These are phyloP conservation scores for Anastrepha obliqua DNA, from an alignment of 1,140 invertebrate species.

Conservation along the genomic window DNA sequence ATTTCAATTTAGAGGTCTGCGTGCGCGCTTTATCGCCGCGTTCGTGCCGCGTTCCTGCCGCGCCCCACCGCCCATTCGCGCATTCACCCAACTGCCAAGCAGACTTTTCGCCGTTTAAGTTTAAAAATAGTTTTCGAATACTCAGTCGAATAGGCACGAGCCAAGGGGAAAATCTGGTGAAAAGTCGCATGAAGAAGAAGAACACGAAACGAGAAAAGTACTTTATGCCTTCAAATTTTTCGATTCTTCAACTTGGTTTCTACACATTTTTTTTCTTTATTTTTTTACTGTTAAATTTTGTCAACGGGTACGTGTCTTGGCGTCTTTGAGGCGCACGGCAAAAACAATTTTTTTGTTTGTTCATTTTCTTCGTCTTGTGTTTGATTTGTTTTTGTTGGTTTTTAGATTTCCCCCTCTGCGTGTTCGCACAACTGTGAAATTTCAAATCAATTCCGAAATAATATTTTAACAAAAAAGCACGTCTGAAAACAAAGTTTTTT, in stretches of 20 bases:
- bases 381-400: neutral
- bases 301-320: conserved; percentile 11
- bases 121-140: conserved; percentile 51
- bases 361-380: neutral
- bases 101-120: conserved; percentile 16
- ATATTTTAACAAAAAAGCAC: conserved; percentile 21
- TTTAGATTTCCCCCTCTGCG: neutral
- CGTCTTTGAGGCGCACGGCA: conserved; percentile 4
- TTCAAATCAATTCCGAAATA: conserved; percentile 37
- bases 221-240: conserved; percentile 12
- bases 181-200: neutral
- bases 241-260: conserved; percentile 26
- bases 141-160: conserved; percentile 36
- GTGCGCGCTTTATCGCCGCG: neutral
- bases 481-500: neutral
- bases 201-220: neutral
- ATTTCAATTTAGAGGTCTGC: conserved; percentile 44
- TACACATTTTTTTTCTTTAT: neutral
- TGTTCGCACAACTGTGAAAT: conserved; percentile 41
- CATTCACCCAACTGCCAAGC: neutral
- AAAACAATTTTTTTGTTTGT: neutral
- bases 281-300: conserved; percentile 22
- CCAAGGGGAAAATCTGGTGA: conserved; percentile 39
- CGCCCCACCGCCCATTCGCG: neutral
- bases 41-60: neutral